Evolutionary conservation across 2,888 invertebrate genomes (phyloP).

Genomic region (Noctua pronuba): DNA sequence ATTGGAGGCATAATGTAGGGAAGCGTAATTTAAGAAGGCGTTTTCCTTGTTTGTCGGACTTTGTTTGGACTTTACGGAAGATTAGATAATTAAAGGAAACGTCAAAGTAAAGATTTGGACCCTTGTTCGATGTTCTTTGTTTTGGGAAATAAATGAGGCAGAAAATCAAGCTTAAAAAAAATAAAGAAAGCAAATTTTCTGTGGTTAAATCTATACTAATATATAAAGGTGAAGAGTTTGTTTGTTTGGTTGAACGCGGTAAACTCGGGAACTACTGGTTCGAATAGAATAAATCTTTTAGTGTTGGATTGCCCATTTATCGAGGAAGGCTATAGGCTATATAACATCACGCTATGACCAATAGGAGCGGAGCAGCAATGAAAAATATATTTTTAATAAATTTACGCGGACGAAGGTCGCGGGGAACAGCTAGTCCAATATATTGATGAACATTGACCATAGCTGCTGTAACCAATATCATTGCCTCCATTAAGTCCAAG

Average conservation of each 20-base stretch:
- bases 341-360: too few relatives aligned
- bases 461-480: background rate
- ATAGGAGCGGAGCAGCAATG: too few relatives aligned
- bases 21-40: constrained; percentile 49
- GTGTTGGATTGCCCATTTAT: too few relatives aligned
- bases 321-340: too few relatives aligned
- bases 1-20: constrained; percentile 53
- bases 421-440: too few relatives aligned
- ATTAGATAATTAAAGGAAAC: constrained; percentile 57
- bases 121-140: constrained; percentile 29
- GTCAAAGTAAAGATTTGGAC: constrained; percentile 25
- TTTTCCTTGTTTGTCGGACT: constrained; percentile 56
- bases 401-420: too few relatives aligned
- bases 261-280: too few relatives aligned
- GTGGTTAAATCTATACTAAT: too few relatives aligned
- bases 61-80: constrained; percentile 47
- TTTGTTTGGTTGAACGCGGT: too few relatives aligned
- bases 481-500: background rate
- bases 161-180: background rate
- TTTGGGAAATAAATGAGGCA: constrained; percentile 21
- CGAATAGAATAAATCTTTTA: too few relatives aligned
- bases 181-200: background rate
- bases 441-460: background rate
- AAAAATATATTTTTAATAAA: too few relatives aligned
- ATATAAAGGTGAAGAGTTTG: too few relatives aligned